Conservation (phyloP, 2,113 vertebrate genomes). For the Sceloporus tristichus region DNA sequence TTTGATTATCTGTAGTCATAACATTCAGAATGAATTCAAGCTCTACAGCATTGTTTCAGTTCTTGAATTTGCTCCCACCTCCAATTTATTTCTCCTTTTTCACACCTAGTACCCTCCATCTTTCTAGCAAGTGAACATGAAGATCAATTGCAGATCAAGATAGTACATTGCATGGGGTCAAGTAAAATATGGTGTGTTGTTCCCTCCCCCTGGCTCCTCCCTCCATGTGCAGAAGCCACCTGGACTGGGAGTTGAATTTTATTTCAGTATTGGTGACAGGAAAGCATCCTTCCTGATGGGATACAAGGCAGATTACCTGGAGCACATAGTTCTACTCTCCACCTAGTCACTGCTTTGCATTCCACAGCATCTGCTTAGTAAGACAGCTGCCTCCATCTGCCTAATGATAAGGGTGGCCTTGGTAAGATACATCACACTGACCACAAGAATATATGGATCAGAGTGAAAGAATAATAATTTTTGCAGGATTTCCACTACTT, state of each 20-base stretch:
- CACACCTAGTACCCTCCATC: background rate
- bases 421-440: background rate
- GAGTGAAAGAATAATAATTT: background rate
- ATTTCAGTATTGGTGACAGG: no score
- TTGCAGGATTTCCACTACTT: background rate
- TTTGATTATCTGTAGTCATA: conserved; percentile 45
- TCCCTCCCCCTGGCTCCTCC: no score
- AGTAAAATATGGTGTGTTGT: no score
- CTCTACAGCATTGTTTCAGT: background rate
- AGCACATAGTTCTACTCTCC: no score
- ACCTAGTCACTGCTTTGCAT: background rate
- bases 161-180: no score
- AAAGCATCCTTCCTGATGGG: background rate
- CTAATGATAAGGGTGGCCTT: no score
- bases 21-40: background rate
- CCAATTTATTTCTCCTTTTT: background rate
- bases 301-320: background rate
- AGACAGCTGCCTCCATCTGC: no score
- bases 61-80: background rate
- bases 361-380: no score
- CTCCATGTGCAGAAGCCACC: no score
- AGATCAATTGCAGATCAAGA: no score
- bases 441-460: background rate
- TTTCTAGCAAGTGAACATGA: background rate
- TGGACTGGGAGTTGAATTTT: no score